Conservation (phyloP, 2,888 invertebrate genomes). For the Athalia rosae region DNA sequence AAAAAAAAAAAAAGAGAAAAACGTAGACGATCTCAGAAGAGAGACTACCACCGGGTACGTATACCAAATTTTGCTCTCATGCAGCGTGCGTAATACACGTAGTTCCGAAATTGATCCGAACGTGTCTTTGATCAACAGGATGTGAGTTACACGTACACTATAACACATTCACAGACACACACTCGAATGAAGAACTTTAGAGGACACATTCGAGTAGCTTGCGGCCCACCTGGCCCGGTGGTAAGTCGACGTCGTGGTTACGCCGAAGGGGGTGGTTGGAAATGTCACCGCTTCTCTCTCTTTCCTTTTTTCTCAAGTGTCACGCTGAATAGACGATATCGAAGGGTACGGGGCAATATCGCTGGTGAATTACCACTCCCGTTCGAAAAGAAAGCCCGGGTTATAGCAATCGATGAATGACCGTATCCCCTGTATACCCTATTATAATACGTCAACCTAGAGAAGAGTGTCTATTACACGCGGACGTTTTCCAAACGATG, state of each 20-base stretch:
- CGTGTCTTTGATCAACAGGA: slow-evolving; percentile 21
- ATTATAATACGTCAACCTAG: no score
- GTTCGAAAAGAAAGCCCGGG: no score
- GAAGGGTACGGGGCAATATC: neutral
- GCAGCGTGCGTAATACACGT: neutral
- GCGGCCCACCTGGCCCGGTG: slow-evolving; percentile 7
- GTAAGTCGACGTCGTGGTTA: neutral
- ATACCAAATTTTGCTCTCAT: slow-evolving; percentile 10
- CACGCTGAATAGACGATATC: slow-evolving; percentile 16
- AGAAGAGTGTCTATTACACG: no score
- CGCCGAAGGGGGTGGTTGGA: slow-evolving; percentile 3
- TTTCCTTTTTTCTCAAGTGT: neutral
- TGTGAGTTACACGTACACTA: neutral
- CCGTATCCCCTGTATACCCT: no score
- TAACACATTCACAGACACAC: neutral
- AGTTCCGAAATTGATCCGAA: slow-evolving; percentile 17
- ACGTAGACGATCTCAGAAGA: neutral
- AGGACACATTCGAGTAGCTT: slow-evolving; percentile 20
- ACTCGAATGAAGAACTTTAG: neutral
- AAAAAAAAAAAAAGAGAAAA: neutral
- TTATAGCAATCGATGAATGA: no score
- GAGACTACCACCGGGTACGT: neutral
- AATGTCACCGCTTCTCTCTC: neutral
- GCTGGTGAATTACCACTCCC: slow-evolving; percentile 10
- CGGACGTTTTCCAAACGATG: no score